Evolutionary conservation across 2,797 vertebrate genomes (phyloP).

Genomic region (Eulemur mongoz): DNA sequence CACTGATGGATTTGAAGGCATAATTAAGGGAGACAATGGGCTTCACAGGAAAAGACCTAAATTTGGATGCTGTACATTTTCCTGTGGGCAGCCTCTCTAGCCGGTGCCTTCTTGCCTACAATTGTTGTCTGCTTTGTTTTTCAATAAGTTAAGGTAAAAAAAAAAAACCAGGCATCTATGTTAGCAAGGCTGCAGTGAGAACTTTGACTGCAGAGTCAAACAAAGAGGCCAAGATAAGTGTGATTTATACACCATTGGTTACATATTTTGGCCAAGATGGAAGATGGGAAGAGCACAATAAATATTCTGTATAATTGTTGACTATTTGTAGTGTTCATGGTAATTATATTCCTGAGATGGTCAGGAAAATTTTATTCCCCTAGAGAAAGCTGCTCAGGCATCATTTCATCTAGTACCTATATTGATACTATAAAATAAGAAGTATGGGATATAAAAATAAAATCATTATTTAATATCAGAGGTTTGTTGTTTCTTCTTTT

Average conservation of each 20-base stretch:
- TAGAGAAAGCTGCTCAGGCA: not conserved
- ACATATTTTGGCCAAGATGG: conserved; percentile 48
- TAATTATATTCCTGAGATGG: conserved; percentile 64
- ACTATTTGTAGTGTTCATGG: conserved; percentile 52
- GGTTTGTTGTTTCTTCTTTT: conserved; percentile 54
- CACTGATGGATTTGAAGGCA: not conserved
- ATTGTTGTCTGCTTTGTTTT: not conserved
- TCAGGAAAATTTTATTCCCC: conserved; percentile 50
- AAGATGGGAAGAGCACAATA: conserved; percentile 38
- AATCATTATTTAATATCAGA: conserved; percentile 72
- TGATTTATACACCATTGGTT: conserved; percentile 31
- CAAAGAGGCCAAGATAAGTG: not conserved
- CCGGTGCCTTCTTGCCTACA: not conserved
- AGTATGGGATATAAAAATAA: conserved; percentile 68
- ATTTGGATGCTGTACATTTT: not conserved
- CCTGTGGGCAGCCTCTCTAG: not conserved
- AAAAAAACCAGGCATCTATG: not conserved
- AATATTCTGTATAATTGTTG: conserved; percentile 69
- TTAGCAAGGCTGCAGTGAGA: not conserved
- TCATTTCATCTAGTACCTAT: conserved; percentile 47
- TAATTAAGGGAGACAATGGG: not conserved
- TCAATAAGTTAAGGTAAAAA: not conserved
- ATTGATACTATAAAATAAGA: conserved; percentile 66
- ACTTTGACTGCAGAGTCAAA: conserved; percentile 1
- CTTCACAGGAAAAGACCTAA: not conserved